Evolutionary conservation across 2,113 vertebrate species (phyloP).

Genomic region (Rhipidura dahli): DNA sequence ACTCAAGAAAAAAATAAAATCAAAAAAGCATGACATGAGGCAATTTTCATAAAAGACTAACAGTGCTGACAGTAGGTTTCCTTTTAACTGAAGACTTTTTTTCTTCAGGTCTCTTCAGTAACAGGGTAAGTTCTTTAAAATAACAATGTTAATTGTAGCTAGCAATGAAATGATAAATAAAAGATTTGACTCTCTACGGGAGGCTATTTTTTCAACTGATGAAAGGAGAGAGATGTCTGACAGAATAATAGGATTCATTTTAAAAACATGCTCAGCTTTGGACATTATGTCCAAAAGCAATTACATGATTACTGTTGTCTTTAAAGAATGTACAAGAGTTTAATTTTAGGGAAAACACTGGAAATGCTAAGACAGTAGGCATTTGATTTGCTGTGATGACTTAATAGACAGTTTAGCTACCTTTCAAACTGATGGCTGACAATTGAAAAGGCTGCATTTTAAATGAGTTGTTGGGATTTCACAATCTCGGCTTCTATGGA

Average conservation of each 20-base stretch:
- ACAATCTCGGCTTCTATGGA: background rate
- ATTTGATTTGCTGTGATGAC: slow-evolving; percentile 18
- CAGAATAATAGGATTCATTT: slow-evolving; percentile 65
- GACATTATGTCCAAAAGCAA: slow-evolving; percentile 46
- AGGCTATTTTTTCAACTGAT: slow-evolving; percentile 45
- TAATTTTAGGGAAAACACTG: slow-evolving; percentile 30
- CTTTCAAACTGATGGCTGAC: background rate
- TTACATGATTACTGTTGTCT: slow-evolving; percentile 36
- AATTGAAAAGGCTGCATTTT: background rate
- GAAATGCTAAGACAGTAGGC: background rate
- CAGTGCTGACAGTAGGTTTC: background rate
- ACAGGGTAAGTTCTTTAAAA: slow-evolving; percentile 32
- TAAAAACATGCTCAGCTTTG: slow-evolving; percentile 17
- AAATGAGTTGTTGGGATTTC: background rate
- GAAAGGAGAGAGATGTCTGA: slow-evolving; percentile 28
- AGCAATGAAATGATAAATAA: slow-evolving; percentile 31
- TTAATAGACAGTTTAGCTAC: slow-evolving; percentile 23
- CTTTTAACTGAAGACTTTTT: slow-evolving; percentile 21
- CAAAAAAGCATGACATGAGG: background rate
- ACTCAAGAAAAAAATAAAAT: background rate
- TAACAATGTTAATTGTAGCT: slow-evolving; percentile 44
- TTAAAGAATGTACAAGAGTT: slow-evolving; percentile 22
- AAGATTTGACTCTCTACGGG: slow-evolving; percentile 32
- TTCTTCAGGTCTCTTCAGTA: background rate
- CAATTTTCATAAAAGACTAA: slow-evolving; percentile 16